A percentile compares a stretch with the other conserved stretches of the same genome.
Evolutionary conservation across 2,797 vertebrate species (phyloP).

Genomic region (Salarias fasciatus): DNA sequence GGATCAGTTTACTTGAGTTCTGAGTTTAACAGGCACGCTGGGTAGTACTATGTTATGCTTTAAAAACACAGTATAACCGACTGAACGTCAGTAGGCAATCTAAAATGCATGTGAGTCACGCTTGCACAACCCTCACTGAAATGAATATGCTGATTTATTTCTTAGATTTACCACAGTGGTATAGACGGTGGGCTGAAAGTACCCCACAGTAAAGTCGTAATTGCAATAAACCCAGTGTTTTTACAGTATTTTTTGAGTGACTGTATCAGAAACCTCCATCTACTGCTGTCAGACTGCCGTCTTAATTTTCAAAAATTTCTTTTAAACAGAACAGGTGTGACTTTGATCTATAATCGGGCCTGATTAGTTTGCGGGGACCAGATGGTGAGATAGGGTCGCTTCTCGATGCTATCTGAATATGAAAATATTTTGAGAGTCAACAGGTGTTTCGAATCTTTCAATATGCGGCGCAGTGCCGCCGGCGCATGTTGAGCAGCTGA

Average conservation of each 20-base stretch:
- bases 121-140: constrained; percentile 3
- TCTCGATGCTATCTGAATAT: constrained; percentile 50
- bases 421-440: constrained; percentile 54
- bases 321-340: constrained; percentile 46
- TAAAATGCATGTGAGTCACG: background rate
- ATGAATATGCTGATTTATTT: background rate
- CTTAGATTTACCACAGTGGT: background rate
- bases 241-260: background rate
- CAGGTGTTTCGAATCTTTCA: constrained; percentile 51
- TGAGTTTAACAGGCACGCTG: constrained; percentile 22
- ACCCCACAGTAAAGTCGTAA: background rate
- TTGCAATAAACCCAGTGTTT: constrained; percentile 3
- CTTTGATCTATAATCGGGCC: constrained; percentile 35
- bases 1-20: constrained; percentile 15
- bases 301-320: background rate
- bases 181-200: background rate
- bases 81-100: constrained; percentile 17
- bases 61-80: constrained; percentile 22
- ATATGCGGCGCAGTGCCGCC: background rate
- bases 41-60: constrained; percentile 19
- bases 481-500: background rate
- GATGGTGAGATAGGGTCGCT: constrained; percentile 27
- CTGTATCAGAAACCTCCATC: background rate
- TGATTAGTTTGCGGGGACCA: constrained; percentile 27
- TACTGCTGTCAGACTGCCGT: constrained; percentile 7